Conservation (phyloP, 2,888 invertebrate species). For the Drosophila picticornis region DNA sequence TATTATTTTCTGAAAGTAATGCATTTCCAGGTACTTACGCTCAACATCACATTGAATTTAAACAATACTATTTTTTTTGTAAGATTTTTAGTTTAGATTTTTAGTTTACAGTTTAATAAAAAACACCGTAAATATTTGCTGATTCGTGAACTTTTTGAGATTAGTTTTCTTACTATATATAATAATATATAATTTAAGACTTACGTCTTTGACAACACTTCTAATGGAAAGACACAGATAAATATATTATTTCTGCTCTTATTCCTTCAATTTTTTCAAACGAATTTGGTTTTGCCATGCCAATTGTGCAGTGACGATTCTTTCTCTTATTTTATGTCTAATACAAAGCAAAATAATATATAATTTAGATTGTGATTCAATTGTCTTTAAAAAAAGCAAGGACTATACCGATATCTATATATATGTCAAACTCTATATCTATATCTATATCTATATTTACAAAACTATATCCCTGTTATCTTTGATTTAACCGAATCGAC, state of each 20-base stretch:
- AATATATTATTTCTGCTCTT: neutral
- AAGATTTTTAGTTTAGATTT: neutral
- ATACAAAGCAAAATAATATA: neutral
- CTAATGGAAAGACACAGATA: neutral
- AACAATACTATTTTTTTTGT: neutral
- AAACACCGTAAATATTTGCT: neutral
- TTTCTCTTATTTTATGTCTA: neutral
- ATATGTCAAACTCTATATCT: neutral
- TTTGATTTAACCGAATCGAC: neutral
- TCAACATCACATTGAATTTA: neutral
- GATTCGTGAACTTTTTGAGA: neutral
- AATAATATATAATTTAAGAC: too few species aligned
- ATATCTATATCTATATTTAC: neutral
- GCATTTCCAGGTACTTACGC: neutral
- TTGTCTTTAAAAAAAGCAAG: neutral
- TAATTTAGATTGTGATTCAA: neutral
- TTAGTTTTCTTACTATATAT: neutral
- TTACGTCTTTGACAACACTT: neutral
- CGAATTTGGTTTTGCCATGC: fast-evolving
- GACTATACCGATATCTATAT: fast-evolving
- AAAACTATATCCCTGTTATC: neutral
- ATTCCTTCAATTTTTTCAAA: neutral
- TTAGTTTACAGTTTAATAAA: neutral
- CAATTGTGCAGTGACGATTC: fast-evolving
- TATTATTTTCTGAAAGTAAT: conserved; percentile 24